Base-by-base conservation (phyloP, 92 coral and sea anemone genomes). In the Bergia sp. region DNA sequence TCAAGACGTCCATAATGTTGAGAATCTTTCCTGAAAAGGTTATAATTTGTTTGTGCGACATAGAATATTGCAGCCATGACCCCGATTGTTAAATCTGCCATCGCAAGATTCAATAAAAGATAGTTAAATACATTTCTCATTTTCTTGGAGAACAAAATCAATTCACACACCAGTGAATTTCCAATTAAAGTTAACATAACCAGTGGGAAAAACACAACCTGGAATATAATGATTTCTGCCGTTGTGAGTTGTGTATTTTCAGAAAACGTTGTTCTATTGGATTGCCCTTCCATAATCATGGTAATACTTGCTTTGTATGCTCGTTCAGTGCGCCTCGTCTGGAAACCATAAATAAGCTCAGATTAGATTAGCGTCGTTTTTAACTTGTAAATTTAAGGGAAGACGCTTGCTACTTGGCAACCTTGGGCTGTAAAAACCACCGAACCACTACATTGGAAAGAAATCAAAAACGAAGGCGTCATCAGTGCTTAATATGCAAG, bases 81-180 rank as follows among this genome's bases (percentile, higher is more conserved):
- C 21, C 79, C 79, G 13, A 39, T 75, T 75, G 29, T 40, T 44
- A 76, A 76, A 10, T 76, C 80, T 45, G 80, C 80, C 21, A 45
- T 50, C 9, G 80, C 80, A 16, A 76, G 36, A 76, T 76, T 76
- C 15, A 76, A 41, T 36, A 76, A 76, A 76, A 76, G 80, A 76
- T 76, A 76, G 50, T 76, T 76, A 45, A 76, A 76, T 16, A 76
- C 80, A 76, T 76, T 76, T 36, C 50, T 76, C 80, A 76, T 76
- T 76, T 76, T 76, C 80, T 45, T 76, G 0, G 80, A 76, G 21
- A 39, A 76, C 53, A 76, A 76, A 76, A 76, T 76, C 53, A 76
- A 11, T 10, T 76, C 11, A 45, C 80, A 76, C 37, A 76, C 80
- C 12, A 76, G 50, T 9, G 29, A 40, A 37, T 76, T 76, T 42